Evolutionary conservation across 2,888 invertebrate species (phyloP).

Genomic region (Thalpophila matura): DNA sequence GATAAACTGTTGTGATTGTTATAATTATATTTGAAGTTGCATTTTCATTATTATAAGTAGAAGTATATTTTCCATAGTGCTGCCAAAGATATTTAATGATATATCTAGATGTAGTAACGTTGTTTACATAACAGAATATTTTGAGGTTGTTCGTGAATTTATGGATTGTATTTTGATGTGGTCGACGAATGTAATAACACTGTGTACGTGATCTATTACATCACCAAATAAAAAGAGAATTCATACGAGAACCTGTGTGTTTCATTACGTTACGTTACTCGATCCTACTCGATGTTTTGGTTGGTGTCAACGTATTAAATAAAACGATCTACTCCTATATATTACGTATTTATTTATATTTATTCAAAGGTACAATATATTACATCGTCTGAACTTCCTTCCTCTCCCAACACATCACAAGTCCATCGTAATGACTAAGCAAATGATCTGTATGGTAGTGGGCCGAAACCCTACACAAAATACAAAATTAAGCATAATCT

Average conservation of each 20-base stretch:
- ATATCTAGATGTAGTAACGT: conserved; percentile 88
- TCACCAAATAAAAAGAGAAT: conserved; percentile 83
- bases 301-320: conserved; percentile 59
- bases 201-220: conserved; percentile 85
- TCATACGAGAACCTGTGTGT: conserved; percentile 69
- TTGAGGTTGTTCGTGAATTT: conserved; percentile 88
- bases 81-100: conserved; percentile 89
- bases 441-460: conserved; percentile 86
- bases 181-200: conserved; percentile 83
- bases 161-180: conserved; percentile 88
- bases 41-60: conserved; percentile 88
- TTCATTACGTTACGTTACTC: conserved; percentile 59
- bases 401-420: conserved; percentile 84
- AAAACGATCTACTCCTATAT: conserved; percentile 83
- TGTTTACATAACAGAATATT: conserved; percentile 87
- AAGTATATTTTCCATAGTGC: conserved; percentile 91
- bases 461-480: conserved; percentile 84
- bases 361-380: conserved; percentile 90
- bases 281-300: neutral
- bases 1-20: conserved; percentile 89
- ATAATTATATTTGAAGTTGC: conserved; percentile 87
- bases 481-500: conserved; percentile 89
- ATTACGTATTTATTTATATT: conserved; percentile 90
- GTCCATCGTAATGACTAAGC: conserved; percentile 87
- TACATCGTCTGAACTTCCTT: conserved; percentile 87